phyloP scores from a whole-genome alignment of 1,140 invertebrate species.

The Tenebrio molitor region DNA sequence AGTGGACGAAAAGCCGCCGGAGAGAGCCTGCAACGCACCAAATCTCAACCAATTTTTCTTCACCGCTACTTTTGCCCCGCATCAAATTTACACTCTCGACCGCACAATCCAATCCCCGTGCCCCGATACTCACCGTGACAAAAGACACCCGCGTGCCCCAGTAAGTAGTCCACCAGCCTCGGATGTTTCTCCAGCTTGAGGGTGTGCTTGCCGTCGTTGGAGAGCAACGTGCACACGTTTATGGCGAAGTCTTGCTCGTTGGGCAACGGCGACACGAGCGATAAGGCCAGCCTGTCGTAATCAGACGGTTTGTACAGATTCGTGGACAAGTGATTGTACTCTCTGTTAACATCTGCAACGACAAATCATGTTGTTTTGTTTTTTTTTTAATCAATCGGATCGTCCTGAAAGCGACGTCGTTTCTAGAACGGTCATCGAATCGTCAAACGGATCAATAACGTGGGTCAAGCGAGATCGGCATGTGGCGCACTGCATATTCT shows the following conservation, averaged over 20 bases:
- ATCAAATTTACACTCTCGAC: no score
- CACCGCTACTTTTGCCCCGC: no score
- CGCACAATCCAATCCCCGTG: no score
- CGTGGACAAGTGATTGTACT: slow-evolving; percentile 77
- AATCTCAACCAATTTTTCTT: not conserved
- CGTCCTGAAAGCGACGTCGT: no score
- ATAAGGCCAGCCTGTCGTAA: slow-evolving; percentile 90
- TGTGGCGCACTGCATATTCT: no score
- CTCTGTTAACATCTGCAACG: slow-evolving; percentile 59
- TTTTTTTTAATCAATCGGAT: no score
- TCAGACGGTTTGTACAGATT: slow-evolving; percentile 83
- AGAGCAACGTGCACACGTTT: slow-evolving; percentile 95
- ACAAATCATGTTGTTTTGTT: no score
- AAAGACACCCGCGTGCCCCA: slow-evolving; percentile 95
- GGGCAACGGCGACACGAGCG: slow-evolving; percentile 92
- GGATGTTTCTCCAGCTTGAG: slow-evolving; percentile 87
- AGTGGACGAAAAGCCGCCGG: slow-evolving; percentile 79
- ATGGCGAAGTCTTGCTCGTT: slow-evolving; percentile 99
- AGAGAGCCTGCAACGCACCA: slow-evolving; percentile 70
- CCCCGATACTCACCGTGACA: slow-evolving; percentile 82
- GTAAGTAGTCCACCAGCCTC: slow-evolving; percentile 86
- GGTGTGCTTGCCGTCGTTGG: slow-evolving; percentile 92
- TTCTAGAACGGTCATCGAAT: no score
- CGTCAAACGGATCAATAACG: not conserved
- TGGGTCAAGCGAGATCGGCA: no score